Conservation (phyloP, 2,888 invertebrate species). For the Enchytraeus crypticus region DNA sequence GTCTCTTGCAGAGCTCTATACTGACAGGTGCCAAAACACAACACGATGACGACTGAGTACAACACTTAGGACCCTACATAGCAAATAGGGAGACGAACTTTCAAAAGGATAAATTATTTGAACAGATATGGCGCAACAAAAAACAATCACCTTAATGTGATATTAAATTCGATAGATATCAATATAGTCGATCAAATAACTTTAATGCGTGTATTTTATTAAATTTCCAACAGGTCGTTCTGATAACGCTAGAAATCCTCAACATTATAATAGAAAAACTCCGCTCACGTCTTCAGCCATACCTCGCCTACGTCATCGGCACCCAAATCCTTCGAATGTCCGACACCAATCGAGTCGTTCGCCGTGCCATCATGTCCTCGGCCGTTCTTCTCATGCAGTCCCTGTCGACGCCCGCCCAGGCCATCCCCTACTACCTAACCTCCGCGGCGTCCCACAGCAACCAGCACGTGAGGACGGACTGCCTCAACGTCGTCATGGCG, state of each 20-base stretch:
- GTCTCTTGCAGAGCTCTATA: no score
- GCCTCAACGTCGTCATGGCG: constrained; percentile 66
- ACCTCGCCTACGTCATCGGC: constrained; percentile 50
- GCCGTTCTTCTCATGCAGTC: constrained; percentile 53
- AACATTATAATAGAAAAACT: constrained; percentile 49
- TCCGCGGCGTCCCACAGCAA: constrained; percentile 49
- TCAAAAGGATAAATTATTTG: no score
- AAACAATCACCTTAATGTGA: no score
- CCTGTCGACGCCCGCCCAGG: constrained; percentile 52
- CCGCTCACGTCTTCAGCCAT: constrained; percentile 46
- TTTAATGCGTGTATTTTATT: no score
- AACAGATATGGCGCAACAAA: no score
- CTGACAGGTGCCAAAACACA: no score
- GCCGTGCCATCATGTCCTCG: constrained; percentile 52
- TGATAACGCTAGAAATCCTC: constrained; percentile 51
- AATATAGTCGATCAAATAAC: no score
- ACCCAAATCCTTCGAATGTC: constrained; percentile 51
- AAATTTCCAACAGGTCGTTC: constrained; percentile 51
- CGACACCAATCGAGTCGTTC: constrained; percentile 52
- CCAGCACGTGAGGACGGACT: constrained; percentile 62
- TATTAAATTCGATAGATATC: no score
- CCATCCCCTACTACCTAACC: constrained; percentile 53
- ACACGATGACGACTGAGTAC: no score
- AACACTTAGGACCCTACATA: no score
- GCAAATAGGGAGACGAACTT: no score